Conservation (phyloP, 2,113 vertebrate genomes). For the Tauraco erythrolophus region DNA sequence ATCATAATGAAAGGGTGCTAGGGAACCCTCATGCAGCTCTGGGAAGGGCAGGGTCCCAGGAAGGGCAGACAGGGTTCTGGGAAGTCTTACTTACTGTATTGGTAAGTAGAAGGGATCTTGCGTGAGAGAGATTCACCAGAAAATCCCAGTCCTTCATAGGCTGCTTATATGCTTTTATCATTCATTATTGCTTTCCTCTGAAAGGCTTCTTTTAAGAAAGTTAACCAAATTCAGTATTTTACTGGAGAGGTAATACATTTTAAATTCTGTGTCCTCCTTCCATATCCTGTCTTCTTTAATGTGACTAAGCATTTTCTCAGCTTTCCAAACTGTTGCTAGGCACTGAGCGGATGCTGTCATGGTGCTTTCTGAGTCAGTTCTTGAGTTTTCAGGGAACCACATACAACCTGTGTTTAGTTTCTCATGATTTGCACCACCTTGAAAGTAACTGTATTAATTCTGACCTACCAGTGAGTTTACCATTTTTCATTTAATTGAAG, state of each 20-base stretch:
- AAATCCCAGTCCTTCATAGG: background rate
- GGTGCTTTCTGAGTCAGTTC: background rate
- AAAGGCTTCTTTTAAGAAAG: background rate
- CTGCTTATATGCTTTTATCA: background rate
- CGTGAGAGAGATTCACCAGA: background rate
- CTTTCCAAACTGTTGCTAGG: conserved; percentile 36
- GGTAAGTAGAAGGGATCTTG: background rate
- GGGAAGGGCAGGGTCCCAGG: background rate
- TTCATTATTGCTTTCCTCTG: background rate
- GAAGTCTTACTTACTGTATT: background rate
- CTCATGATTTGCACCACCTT: background rate
- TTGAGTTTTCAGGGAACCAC: background rate
- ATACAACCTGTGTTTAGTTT: background rate
- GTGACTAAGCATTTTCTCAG: conserved; percentile 27
- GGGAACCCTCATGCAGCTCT: background rate
- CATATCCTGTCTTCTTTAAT: background rate
- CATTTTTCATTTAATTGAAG: background rate
- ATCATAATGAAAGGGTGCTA: background rate
- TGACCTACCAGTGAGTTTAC: background rate
- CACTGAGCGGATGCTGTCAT: background rate
- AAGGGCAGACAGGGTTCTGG: background rate
- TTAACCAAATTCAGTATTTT: background rate
- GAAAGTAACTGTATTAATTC: background rate
- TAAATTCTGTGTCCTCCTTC: background rate
- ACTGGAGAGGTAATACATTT: background rate